Evolutionary conservation across 2,113 vertebrate species (phyloP).

Genomic region (Neolamprologus caudopunctatus): DNA sequence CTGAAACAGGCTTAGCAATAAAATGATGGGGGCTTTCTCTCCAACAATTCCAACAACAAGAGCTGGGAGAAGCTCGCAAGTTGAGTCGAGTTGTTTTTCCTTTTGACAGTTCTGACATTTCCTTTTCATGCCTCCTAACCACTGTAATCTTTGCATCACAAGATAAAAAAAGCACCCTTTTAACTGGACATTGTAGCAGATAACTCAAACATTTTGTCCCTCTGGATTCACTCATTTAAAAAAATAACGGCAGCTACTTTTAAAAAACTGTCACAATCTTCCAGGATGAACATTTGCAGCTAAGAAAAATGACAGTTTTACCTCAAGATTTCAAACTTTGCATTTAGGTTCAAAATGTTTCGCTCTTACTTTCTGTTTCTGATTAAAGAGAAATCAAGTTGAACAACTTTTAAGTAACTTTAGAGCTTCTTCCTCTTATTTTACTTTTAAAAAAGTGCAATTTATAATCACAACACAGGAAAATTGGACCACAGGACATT

Average conservation of each 20-base stretch:
- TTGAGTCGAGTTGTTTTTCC: neutral
- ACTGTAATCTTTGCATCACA: neutral
- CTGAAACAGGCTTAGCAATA: neutral
- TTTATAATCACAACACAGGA: neutral
- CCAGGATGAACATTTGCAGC: neutral
- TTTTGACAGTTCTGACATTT: neutral
- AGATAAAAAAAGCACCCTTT: neutral
- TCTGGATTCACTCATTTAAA: neutral
- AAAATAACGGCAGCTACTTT: neutral
- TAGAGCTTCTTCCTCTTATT: rapidly evolving
- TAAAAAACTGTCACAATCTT: neutral
- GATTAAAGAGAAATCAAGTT: neutral
- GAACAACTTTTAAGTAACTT: neutral
- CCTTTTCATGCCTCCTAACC: neutral
- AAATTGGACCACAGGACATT: rapidly evolving
- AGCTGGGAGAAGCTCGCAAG: neutral
- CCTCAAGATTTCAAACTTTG: rapidly evolving
- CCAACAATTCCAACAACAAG: neutral
- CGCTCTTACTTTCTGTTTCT: rapidly evolving
- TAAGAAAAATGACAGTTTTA: neutral
- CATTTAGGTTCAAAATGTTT: neutral
- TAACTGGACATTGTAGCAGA: neutral
- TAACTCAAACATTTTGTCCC: neutral
- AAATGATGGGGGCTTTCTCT: neutral
- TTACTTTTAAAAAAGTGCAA: rapidly evolving